Evolutionary conservation across 2,113 vertebrate species (phyloP).

Genomic region (Cheilinus undulatus): DNA sequence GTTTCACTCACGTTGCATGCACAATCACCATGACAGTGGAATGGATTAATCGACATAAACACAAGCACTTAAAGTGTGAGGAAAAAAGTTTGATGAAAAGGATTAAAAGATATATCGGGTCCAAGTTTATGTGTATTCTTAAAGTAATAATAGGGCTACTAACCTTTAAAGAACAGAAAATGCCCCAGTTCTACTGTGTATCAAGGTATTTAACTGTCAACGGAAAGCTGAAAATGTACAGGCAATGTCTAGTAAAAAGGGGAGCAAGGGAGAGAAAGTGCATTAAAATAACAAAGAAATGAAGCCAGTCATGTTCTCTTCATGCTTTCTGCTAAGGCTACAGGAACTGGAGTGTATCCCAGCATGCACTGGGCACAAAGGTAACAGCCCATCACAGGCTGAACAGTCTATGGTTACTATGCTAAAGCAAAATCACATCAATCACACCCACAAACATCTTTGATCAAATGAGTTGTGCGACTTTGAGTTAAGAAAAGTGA

Average conservation of each 20-base stretch:
- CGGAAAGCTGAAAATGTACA: conserved; percentile 1
- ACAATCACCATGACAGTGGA: background rate
- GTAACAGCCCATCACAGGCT: conserved; percentile 1
- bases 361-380: conserved; percentile 22
- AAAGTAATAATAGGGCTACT: no score
- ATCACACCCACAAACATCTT: background rate
- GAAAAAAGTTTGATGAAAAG: no score
- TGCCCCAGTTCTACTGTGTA: background rate
- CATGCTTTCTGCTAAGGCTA: background rate
- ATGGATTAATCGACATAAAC: background rate
- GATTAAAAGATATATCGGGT: no score
- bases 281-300: background rate
- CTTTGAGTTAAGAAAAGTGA: background rate
- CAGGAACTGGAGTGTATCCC: conserved; percentile 4
- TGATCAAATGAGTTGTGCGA: background rate
- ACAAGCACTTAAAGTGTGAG: background rate
- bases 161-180: background rate
- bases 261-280: background rate
- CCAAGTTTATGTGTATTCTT: no score
- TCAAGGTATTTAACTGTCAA: background rate
- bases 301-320: no score
- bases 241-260: background rate
- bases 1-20: conserved; percentile 3
- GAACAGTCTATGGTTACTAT: background rate
- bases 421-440: background rate